These are phyloP conservation scores for Chiloscyllium plagiosum DNA, from an alignment of 2,113 vertebrate species.

Conservation along the genomic window DNA sequence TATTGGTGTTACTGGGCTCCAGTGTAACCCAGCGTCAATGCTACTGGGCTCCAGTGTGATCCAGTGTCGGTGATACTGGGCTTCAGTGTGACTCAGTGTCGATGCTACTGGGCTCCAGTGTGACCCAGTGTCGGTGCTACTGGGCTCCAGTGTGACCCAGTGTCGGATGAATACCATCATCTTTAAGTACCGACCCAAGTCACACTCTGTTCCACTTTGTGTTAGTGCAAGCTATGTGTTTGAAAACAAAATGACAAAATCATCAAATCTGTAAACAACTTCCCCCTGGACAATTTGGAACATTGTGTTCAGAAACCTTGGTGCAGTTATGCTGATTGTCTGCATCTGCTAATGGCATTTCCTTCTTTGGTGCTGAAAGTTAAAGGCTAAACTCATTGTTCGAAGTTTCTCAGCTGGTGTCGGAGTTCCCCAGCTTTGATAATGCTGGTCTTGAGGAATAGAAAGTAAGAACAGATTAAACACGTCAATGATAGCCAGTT, in stretches of 20 bases:
- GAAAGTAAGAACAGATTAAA: neutral
- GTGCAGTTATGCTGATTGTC: neutral
- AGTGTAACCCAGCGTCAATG: neutral
- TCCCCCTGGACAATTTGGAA: neutral
- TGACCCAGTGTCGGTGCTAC: neutral
- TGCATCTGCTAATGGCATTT: neutral
- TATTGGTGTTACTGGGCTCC: too few species aligned
- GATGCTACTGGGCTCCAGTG: too few species aligned
- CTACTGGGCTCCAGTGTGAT: too few species aligned
- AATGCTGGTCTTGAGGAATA: neutral
- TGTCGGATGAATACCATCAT: neutral
- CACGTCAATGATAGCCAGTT: neutral
- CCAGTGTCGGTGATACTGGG: neutral
- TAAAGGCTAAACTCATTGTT: neutral
- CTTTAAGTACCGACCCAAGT: neutral
- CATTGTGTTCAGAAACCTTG: neutral
- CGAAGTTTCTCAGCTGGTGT: neutral
- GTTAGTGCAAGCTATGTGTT: neutral
- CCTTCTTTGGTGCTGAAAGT: neutral
- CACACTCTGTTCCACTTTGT: neutral
- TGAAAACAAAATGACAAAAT: neutral
- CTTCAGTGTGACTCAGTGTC: neutral
- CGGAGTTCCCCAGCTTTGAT: neutral
- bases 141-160: neutral
- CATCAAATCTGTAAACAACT: neutral